A percentile compares a stretch with the other conserved stretches of the same genome.
These are phyloP conservation scores for Marmota monax DNA, from an alignment of 2,113 vertebrate genomes.

Conservation along the genomic window DNA sequence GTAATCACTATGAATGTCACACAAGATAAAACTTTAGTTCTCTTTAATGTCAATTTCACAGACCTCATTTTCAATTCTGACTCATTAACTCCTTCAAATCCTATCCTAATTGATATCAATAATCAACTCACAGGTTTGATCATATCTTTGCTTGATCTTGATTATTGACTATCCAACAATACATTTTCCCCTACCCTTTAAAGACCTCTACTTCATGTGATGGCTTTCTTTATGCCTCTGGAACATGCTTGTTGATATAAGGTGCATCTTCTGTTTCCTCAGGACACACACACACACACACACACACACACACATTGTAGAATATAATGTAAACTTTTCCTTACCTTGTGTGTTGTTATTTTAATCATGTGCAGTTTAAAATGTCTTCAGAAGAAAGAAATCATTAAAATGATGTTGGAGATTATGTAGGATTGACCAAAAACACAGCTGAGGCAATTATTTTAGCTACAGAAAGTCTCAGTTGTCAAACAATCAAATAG, in stretches of 20 bases:
- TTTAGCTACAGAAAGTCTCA: constrained; percentile 49
- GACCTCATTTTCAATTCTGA: constrained; percentile 49
- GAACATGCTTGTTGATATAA: constrained; percentile 31
- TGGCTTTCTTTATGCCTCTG: constrained; percentile 22
- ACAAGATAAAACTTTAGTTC: neutral
- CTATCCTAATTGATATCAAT: neutral
- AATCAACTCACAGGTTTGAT: neutral
- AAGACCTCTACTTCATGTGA: neutral
- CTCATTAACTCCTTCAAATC: constrained; percentile 14
- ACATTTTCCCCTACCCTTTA: neutral
- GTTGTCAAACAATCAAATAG: constrained; percentile 67
- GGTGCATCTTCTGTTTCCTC: constrained; percentile 28
- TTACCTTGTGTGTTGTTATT: constrained; percentile 48
- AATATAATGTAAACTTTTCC: neutral
- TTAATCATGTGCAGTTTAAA: constrained; percentile 38
- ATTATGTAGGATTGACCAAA: constrained; percentile 61
- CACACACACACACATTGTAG: neutral
- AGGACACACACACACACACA: neutral
- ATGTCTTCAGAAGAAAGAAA: constrained; percentile 38
- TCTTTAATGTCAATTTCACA: constrained; percentile 51
- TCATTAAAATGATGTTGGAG: constrained; percentile 45
- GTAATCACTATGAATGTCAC: neutral
- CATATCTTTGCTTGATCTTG: constrained; percentile 8
- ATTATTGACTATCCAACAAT: neutral
- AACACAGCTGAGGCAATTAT: constrained; percentile 50